Percentiles rank a stretch among this genome's conserved stretches.
These are phyloP conservation scores for Vanessa atalanta DNA, from an alignment of 1,140 invertebrate species.

Conservation along the genomic window DNA sequence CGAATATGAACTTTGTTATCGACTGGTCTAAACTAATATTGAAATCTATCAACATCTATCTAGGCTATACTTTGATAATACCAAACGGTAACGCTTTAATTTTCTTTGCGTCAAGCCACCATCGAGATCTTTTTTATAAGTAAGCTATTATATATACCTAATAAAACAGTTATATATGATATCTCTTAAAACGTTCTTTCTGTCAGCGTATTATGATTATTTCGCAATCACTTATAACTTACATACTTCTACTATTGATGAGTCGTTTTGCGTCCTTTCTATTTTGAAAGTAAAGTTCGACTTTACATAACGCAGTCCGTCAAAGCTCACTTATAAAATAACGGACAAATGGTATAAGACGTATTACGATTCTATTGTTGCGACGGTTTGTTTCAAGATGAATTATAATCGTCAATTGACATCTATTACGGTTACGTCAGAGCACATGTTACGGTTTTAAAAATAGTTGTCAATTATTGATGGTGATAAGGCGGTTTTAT, in stretches of 20 bases:
- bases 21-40: no score
- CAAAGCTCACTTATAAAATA: constrained; percentile 26
- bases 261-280: constrained; percentile 25
- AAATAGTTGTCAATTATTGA: no score
- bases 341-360: neutral
- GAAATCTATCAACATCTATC: no score
- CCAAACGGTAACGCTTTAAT: no score
- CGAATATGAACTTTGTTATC: no score
- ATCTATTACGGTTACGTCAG: neutral
- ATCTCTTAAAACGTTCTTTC: neutral
- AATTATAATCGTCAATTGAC: constrained; percentile 8
- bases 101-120: no score
- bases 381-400: constrained; percentile 16
- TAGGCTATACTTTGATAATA: no score
- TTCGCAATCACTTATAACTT: constrained; percentile 5
- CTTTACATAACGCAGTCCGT: constrained; percentile 31
- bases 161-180: neutral
- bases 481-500: no score
- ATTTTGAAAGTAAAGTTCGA: constrained; percentile 35
- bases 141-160: neutral
- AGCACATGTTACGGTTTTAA: neutral
- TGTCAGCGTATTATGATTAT: no score
- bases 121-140: no score
- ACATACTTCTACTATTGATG: constrained; percentile 19
- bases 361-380: neutral